phyloP scores from a whole-genome alignment of 2,113 vertebrate species.

The Ahaetulla prasina region DNA sequence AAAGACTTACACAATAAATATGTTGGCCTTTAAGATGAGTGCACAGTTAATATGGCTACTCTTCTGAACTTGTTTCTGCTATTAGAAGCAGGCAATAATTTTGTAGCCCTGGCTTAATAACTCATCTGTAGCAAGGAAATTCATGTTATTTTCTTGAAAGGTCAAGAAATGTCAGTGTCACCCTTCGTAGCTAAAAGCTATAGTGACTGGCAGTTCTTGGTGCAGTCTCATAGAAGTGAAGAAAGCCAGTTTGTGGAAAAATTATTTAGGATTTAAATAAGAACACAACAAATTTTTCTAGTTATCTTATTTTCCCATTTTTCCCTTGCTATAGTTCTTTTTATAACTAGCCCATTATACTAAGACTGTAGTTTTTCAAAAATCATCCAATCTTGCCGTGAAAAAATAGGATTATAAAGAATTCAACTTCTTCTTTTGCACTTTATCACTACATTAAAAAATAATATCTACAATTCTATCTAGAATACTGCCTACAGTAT shows the following conservation, averaged over 20 bases:
- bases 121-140: constrained; percentile 13
- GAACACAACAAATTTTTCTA: not conserved
- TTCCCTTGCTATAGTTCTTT: not conserved
- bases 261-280: not conserved
- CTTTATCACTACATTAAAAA: not conserved
- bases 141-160: not conserved
- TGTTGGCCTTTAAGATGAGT: not conserved
- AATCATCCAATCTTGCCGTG: not conserved
- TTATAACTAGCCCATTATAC: not conserved
- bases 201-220: not conserved
- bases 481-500: not conserved
- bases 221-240: not conserved
- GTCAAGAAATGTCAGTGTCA: not conserved
- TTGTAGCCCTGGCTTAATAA: not conserved
- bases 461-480: not conserved
- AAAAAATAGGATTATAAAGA: not conserved
- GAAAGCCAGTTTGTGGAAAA: not conserved
- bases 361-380: not conserved
- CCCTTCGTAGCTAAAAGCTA: not conserved
- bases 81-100: not conserved
- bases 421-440: not conserved
- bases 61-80: not conserved
- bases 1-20: not conserved
- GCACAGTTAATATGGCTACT: not conserved
- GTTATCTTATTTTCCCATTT: not conserved